A percentile compares a stretch with the other conserved stretches of the same genome.
phyloP scores from a whole-genome alignment of 2,113 vertebrate species.

The Mystacornis crossleyi region DNA sequence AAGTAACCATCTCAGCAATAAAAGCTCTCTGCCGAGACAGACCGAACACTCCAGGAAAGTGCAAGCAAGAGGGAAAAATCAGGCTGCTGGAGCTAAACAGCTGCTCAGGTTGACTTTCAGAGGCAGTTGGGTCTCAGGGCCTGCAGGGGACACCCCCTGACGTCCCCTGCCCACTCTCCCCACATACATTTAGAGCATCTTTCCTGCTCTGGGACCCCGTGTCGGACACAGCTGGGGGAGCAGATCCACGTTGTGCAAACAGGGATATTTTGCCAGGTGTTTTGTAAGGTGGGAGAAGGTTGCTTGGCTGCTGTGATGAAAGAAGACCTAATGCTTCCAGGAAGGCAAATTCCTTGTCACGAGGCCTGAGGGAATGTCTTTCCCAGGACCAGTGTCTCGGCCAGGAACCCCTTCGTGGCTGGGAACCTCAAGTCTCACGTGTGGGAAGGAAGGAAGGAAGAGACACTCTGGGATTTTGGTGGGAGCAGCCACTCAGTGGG shows the following conservation, averaged over 20 bases:
- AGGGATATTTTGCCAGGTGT: background rate
- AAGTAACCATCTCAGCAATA: conserved; percentile 56
- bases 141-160: background rate
- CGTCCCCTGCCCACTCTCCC: background rate
- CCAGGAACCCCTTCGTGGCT: fast-evolving
- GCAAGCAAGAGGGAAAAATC: conserved; percentile 26
- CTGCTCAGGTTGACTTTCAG: conserved; percentile 32
- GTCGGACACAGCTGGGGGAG: background rate
- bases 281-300: background rate
- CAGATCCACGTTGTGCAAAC: background rate
- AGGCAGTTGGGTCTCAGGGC: background rate
- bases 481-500: background rate
- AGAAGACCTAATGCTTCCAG: background rate
- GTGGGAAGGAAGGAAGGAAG: background rate
- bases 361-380: background rate
- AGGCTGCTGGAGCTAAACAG: conserved; percentile 8
- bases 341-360: background rate
- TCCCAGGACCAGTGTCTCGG: background rate
- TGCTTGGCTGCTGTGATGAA: background rate
- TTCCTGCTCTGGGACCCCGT: background rate
- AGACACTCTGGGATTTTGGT: background rate
- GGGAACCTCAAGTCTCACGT: fast-evolving
- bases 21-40: conserved; percentile 45
- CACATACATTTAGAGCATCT: background rate
- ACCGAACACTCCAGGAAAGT: conserved; percentile 19